Evolutionary conservation across 2,888 invertebrate species (phyloP).

Genomic region (Schizaphis graminum): DNA sequence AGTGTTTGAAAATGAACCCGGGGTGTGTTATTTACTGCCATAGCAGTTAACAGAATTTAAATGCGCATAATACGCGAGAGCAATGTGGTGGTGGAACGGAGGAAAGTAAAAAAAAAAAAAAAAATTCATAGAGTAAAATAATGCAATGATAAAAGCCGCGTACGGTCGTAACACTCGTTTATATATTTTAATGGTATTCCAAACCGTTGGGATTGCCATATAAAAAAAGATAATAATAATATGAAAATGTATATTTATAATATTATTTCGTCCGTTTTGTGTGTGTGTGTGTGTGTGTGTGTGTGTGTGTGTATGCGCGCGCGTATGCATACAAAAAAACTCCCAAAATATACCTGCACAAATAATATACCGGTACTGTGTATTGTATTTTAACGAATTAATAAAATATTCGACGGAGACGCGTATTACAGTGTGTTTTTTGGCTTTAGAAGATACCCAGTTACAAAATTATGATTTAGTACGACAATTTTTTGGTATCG

Average conservation of each 20-base stretch:
- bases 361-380: background rate
- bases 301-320: background rate
- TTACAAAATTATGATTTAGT: background rate
- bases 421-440: background rate
- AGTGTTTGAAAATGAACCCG: background rate
- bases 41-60: slow-evolving; percentile 1
- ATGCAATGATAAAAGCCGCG: slow-evolving; percentile 10
- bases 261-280: background rate
- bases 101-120: background rate
- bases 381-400: slow-evolving; percentile 6
- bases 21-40: background rate
- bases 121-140: slow-evolving; percentile 26
- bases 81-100: background rate
- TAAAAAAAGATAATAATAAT: slow-evolving; percentile 24
- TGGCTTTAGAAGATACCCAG: background rate
- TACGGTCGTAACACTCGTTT: background rate
- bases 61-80: background rate
- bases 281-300: background rate
- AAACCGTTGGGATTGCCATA: background rate
- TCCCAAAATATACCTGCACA: background rate
- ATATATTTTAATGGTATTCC: slow-evolving; percentile 37
- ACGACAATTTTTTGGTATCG: no score
- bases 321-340: background rate
- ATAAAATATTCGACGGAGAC: background rate
- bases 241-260: slow-evolving; percentile 3